These are phyloP conservation scores for Athene noctua DNA, from an alignment of 2,113 vertebrate species.

Conservation along the genomic window DNA sequence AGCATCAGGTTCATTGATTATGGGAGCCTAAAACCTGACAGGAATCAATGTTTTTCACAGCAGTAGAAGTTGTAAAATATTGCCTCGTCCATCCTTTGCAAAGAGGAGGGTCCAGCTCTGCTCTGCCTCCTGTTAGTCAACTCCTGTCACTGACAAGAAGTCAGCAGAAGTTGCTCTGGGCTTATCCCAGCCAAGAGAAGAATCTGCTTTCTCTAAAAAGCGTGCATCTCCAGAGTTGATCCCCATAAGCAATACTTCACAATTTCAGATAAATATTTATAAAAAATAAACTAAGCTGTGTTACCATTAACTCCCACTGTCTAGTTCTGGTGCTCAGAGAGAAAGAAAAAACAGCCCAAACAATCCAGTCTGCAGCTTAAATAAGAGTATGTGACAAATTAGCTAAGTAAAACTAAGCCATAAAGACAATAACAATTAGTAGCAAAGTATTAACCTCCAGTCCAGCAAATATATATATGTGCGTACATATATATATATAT, in stretches of 20 bases:
- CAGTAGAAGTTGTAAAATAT: background rate
- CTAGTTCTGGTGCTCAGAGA: background rate
- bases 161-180: background rate
- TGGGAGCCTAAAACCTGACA: background rate
- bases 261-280: conserved; percentile 35
- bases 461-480: background rate
- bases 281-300: background rate
- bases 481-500: too few relatives aligned
- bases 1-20: background rate
- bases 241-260: background rate
- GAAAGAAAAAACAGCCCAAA: background rate
- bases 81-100: background rate
- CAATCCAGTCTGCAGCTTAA: background rate
- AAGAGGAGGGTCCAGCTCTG: background rate
- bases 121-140: background rate
- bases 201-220: background rate
- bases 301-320: background rate
- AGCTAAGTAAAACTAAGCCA: background rate
- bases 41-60: background rate
- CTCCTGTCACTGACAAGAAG: background rate
- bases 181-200: background rate
- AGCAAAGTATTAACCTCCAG: background rate
- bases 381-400: background rate
- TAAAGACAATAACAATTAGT: background rate
- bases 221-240: background rate